Evolutionary conservation across 2,888 invertebrate genomes (phyloP).

Genomic region (Protula sp.): DNA sequence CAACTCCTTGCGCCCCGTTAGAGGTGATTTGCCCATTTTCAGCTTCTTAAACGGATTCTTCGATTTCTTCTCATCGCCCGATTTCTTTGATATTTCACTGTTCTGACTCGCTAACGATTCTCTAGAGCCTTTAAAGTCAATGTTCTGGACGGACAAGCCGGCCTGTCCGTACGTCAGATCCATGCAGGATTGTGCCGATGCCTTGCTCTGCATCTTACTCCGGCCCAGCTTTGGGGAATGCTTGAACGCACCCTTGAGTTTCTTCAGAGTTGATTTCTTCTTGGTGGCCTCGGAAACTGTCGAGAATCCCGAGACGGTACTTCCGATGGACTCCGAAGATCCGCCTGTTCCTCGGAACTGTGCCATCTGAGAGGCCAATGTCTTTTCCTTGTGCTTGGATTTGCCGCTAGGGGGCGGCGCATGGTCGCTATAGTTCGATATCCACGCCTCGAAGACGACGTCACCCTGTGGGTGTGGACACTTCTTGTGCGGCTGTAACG

Average conservation of each 20-base stretch:
- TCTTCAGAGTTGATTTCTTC: slow-evolving; percentile 12
- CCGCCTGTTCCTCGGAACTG: neutral
- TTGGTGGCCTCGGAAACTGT: neutral
- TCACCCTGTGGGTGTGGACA: slow-evolving; percentile 44
- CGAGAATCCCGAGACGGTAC: neutral
- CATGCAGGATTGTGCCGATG: neutral
- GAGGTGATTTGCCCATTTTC: neutral
- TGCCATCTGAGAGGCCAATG: neutral
- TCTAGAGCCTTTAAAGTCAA: neutral
- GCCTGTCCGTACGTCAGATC: neutral
- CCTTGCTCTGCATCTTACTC: neutral
- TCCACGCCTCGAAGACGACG: slow-evolving; percentile 42
- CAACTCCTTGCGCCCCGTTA: neutral
- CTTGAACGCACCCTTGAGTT: slow-evolving; percentile 11
- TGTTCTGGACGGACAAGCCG: neutral
- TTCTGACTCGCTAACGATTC: neutral
- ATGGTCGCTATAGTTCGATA: slow-evolving; percentile 32
- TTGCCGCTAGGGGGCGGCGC: no score
- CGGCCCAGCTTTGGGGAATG: slow-evolving; percentile 16
- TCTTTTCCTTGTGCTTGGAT: neutral
- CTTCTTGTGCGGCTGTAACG: slow-evolving; percentile 46
- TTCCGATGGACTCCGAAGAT: neutral
- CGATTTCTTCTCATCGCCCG: neutral
- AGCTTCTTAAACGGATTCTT: neutral
- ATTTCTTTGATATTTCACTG: neutral